Evolutionary conservation across 2,888 invertebrate genomes (phyloP).

Genomic region (Luperina nickerlii): DNA sequence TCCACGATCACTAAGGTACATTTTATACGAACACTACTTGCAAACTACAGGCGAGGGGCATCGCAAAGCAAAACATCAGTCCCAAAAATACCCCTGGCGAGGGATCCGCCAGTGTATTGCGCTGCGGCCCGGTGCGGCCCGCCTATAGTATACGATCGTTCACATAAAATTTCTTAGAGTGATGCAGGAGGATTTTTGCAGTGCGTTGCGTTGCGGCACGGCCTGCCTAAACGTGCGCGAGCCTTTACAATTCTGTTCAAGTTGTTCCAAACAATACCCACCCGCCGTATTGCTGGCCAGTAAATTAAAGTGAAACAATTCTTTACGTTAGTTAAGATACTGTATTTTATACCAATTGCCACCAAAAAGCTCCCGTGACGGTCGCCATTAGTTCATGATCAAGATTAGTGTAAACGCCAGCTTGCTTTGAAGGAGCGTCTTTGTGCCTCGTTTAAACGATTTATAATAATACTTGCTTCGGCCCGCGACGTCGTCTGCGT

Average conservation of each 20-base stretch:
- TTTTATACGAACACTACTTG: not conserved
- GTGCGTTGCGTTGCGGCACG: too few relatives aligned
- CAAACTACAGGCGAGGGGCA: not conserved
- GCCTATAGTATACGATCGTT: not conserved
- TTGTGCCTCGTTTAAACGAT: slow-evolving; percentile 73
- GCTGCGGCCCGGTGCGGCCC: not conserved
- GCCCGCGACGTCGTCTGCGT: not conserved
- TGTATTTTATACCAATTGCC: slow-evolving; percentile 57
- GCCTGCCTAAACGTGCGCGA: not conserved
- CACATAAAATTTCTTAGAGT: not conserved
- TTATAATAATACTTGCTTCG: not conserved
- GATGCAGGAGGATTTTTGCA: too few relatives aligned
- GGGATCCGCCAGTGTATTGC: not conserved
- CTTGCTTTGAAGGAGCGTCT: slow-evolving; percentile 79
- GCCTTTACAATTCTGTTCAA: not conserved
- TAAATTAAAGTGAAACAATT: slow-evolving; percentile 39
- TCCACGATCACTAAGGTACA: not conserved
- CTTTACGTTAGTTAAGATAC: slow-evolving; percentile 36
- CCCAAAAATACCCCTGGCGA: not conserved
- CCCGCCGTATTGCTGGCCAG: not conserved
- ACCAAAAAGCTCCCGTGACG: slow-evolving; percentile 82
- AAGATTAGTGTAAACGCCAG: slow-evolving; percentile 82
- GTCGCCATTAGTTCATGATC: slow-evolving; percentile 81
- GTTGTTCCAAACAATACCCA: not conserved
- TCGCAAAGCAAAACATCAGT: not conserved